Evolutionary conservation across 2,888 invertebrate species (phyloP).

Genomic region (Strigamia maritima): DNA sequence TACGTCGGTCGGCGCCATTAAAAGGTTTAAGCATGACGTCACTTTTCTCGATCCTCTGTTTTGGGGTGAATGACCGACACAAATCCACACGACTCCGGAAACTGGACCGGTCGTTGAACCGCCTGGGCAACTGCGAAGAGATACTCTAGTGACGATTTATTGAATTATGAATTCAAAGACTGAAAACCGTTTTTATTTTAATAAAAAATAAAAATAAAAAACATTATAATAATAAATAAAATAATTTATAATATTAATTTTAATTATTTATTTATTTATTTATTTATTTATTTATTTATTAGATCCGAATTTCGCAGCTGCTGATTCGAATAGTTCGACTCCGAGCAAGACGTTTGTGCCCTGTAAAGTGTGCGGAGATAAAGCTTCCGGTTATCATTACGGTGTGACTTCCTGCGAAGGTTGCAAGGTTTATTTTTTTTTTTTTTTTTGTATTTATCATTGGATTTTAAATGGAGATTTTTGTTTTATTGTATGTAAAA

Average conservation of each 20-base stretch:
- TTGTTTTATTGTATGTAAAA: not conserved
- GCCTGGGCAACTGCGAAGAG: not conserved
- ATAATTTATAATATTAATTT: too few species aligned
- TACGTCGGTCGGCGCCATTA: too few species aligned
- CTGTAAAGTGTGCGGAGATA: constrained; percentile 96
- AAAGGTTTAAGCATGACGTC: too few species aligned
- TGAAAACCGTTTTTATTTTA: too few species aligned
- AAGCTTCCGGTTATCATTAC: constrained; percentile 94
- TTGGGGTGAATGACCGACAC: constrained; percentile 7
- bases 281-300: constrained; percentile 49
- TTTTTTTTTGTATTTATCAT: constrained; percentile 43
- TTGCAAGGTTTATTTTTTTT: constrained; percentile 95
- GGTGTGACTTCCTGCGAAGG: constrained; percentile 98
- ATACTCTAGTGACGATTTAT: not conserved
- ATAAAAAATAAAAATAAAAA: too few species aligned
- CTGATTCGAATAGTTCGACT: constrained; percentile 74
- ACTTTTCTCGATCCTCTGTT: too few species aligned
- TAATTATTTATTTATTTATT: not conserved
- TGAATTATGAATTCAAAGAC: too few species aligned
- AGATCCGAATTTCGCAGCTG: constrained; percentile 69
- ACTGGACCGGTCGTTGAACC: constrained; percentile 26
- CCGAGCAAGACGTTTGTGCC: constrained; percentile 83
- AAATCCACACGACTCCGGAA: not conserved
- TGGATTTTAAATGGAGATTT: too few species aligned
- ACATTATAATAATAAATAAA: too few species aligned